Evolutionary conservation across 2,797 vertebrate genomes (phyloP).

Genomic region (Muraenolepis orangiensis): DNA sequence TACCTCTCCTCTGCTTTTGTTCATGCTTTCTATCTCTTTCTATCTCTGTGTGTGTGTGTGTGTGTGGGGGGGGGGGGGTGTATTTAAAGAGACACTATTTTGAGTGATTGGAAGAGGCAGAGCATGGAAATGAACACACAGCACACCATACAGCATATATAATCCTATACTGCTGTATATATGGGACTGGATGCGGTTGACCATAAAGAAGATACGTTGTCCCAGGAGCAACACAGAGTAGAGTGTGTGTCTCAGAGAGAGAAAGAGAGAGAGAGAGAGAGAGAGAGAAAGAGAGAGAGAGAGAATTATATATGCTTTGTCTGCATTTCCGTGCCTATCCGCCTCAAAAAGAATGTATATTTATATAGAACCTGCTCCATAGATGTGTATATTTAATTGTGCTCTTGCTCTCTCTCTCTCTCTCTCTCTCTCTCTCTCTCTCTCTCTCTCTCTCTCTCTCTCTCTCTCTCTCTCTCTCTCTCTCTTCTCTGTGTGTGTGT

Average conservation of each 20-base stretch:
- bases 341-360: background rate
- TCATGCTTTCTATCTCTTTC: no score
- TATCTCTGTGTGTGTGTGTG: background rate
- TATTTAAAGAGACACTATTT: background rate
- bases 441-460: no score
- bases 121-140: background rate
- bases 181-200: no score
- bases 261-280: conserved; percentile 12
- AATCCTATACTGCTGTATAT: no score
- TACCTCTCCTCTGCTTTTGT: no score
- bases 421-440: no score
- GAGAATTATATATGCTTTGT: conserved; percentile 3
- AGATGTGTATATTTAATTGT: background rate
- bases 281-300: background rate
- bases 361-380: background rate
- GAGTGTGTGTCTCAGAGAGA: background rate
- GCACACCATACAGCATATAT: no score
- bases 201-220: no score
- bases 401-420: background rate
- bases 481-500: no score
- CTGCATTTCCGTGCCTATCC: conserved; percentile 3
- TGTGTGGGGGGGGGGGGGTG: no score
- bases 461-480: no score
- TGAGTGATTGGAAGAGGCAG: background rate
- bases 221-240: no score